Evolutionary conservation across 2,797 vertebrate genomes (phyloP), one percentile per base, ranked within the genome.

Genomic region (Salmo trutta): DNA sequence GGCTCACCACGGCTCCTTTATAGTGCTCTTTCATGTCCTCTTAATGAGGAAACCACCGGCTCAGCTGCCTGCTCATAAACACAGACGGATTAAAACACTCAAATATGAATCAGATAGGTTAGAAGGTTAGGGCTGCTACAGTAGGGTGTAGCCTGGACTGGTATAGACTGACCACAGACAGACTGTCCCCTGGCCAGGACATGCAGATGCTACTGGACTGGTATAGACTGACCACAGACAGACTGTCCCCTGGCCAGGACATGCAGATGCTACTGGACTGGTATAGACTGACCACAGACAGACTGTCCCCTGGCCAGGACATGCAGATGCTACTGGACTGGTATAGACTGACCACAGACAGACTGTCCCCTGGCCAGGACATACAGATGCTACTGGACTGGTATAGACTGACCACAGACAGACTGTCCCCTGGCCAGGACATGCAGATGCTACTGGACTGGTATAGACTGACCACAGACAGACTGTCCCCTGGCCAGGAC

Each of bases 21-120:
- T 89, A 85, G 87, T 77, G 84, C 79, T 86, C 94, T 95, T 95
- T 95, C 94, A 94, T 94, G 93, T 95, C 86, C 79, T 90, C 90
- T 94, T 95, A 94, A 95, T 92, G 92, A 93, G 93, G 86, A 93
- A 94, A 94, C 93, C 92, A 74, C 93, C 89, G 88, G 90, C 90
- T 91, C 90, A 92, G 90, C 93, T 92, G 91, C 91, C 87, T 84
- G 82, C 90, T 84, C 75, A 81, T 87, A 94, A 94, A 93, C 88
- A 82, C 88, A 87, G 81, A 81, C 90, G 88, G 93, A 94, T 94
- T 92, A 92, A 94, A 95, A 92, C 88, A 88, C 88, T 62, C 91
- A 91, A 93, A 94, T 94, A 94, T 94, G 94, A 94, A 94, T 93
- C 90, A 90, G 84, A 84, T 84, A 81, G 59, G 71, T 64, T 47